Base-by-base conservation (phyloP, 2,888 invertebrate species). In the Mycalesis mineus region DNA sequence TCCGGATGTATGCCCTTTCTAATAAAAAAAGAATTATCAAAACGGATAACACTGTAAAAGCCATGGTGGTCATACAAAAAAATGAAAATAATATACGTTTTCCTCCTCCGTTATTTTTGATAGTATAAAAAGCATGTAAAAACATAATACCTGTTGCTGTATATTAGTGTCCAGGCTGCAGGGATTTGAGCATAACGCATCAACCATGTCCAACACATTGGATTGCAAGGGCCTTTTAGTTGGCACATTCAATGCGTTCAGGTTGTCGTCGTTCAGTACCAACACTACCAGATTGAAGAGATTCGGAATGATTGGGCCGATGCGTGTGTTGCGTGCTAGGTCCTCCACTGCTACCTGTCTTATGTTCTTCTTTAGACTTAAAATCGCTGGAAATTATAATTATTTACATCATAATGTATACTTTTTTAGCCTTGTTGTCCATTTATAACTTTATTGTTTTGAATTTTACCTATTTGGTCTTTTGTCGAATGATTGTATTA, bases 271-370 rank as follows among this genome's bases (percentile, higher is more conserved):
- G 42, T 91, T 92, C 0, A 92, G 72, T 1, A 92, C 87, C 40
- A 92, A 70, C 17, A 92, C 92, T 0, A 91, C 91, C 65, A 92
- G 75, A 70, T 91, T 91, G 71, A 92, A 92, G 48, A 92, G 86
- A 76, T 92, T 92, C 11, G 92, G 91, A 55, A 91, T 90, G 64
- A 92, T 91, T 0, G 92, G 91, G 0, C 92, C 92, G 22, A 92
- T 91, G 17, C 89, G 74, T 0, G 90, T 86, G 71, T 92, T 92
- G n/a, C 87, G 86, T 63, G 85, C 85, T 42, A 92, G 76, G 71
- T 92, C 91, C 61, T 83, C 81, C n/a, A 92, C 86, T 0, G 92
- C 92, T 52, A 90, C 69, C 60, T 86, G 83, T 69, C 91, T 86
- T 2, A 91, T 81, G 57, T 90, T 88, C 63, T 78, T 82, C 64